Evolutionary conservation across 2,888 invertebrate genomes (phyloP).

Genomic region (Hirtodrosophila duncani): DNA sequence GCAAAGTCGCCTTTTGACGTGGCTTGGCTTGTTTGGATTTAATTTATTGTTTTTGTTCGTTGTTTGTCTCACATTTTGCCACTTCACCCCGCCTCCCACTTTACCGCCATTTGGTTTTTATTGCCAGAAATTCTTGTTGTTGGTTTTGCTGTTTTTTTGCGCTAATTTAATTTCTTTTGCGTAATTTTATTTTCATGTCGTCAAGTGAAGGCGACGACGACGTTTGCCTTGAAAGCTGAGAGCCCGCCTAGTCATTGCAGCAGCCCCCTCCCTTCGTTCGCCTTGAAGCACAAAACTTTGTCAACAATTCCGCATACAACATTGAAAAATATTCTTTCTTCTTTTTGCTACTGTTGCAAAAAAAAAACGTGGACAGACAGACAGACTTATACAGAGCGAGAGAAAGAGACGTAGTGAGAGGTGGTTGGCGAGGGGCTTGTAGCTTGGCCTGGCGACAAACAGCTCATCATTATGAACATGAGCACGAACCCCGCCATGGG

Average conservation of each 20-base stretch:
- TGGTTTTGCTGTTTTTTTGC: slow-evolving; percentile 58
- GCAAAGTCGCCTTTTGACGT: slow-evolving; percentile 57
- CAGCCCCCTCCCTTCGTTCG: slow-evolving; percentile 47
- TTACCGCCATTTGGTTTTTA: slow-evolving; percentile 70
- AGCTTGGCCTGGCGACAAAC: slow-evolving; percentile 22
- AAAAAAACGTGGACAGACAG: slow-evolving; percentile 30
- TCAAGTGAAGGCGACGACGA: slow-evolving; percentile 39
- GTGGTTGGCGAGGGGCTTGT: background rate
- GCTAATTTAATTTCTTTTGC: slow-evolving; percentile 69
- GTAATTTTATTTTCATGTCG: slow-evolving; percentile 70
- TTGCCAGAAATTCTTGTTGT: slow-evolving; percentile 69
- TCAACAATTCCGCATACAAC: slow-evolving; percentile 68
- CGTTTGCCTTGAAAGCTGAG: slow-evolving; percentile 62
- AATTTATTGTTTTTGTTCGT: slow-evolving; percentile 63
- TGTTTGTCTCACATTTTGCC: background rate
- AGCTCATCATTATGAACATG: slow-evolving; percentile 59
- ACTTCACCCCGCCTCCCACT: slow-evolving; percentile 15
- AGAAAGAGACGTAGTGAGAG: background rate
- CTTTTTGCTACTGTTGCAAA: slow-evolving; percentile 54
- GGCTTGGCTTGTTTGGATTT: slow-evolving; percentile 54
- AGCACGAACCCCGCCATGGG: slow-evolving; percentile 5
- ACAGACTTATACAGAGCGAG: slow-evolving; percentile 8
- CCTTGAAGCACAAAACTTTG: slow-evolving; percentile 71
- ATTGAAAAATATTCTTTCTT: too few relatives aligned
- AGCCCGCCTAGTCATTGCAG: too few relatives aligned